Evolutionary conservation across 2,888 invertebrate species (phyloP).

Genomic region (Dysmachus trigonus): DNA sequence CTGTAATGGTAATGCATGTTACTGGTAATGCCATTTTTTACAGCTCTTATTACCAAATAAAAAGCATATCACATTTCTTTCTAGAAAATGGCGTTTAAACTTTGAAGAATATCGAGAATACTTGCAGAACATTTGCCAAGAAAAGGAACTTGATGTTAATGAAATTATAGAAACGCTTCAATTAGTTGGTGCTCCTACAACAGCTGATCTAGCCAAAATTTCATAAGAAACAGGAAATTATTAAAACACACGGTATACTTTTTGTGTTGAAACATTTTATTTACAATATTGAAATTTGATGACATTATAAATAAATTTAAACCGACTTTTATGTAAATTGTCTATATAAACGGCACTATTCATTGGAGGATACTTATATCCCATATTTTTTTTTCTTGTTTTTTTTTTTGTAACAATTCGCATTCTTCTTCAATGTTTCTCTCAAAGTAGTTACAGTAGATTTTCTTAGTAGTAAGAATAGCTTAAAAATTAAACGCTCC

Average conservation of each 20-base stretch:
- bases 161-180: not conserved
- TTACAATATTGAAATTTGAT: conserved; percentile 33
- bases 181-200: not conserved
- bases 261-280: conserved; percentile 41
- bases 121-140: not conserved
- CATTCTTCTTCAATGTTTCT: conserved; percentile 13
- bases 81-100: conserved; percentile 18
- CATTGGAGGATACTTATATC: not conserved
- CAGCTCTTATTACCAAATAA: too few relatives aligned
- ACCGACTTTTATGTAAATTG: conserved; percentile 26
- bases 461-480: conserved; percentile 2
- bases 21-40: too few relatives aligned
- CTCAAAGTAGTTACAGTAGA: conserved; percentile 2
- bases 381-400: not conserved
- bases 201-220: not conserved
- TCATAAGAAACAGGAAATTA: not conserved
- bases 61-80: too few relatives aligned
- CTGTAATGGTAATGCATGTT: too few relatives aligned
- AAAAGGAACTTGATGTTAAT: not conserved
- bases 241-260: not conserved
- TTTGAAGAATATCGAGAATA: conserved; percentile 21
- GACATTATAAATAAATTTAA: conserved; percentile 34
- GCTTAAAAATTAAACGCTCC: not conserved
- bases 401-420: conserved; percentile 1
- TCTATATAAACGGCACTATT: conserved; percentile 26